Conservation (phyloP, 2,113 vertebrate genomes). For the Muscicapa adusta region DNA sequence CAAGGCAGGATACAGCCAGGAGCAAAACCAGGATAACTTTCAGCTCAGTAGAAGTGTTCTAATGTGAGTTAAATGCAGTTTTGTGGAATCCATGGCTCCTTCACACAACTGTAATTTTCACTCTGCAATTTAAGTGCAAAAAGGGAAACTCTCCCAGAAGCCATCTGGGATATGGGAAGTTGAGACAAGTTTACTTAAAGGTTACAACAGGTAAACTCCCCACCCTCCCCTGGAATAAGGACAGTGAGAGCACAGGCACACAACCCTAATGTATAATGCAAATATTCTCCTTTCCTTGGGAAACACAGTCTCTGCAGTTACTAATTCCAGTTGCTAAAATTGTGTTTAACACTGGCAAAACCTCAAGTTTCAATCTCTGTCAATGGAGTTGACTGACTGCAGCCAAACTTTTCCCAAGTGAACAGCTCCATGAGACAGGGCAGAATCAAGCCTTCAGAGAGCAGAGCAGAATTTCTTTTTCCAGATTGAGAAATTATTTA, state of each 20-base stretch:
- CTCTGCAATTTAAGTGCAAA: not conserved
- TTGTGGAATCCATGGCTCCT: not conserved
- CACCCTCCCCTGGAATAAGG: not conserved
- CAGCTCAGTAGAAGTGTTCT: not conserved
- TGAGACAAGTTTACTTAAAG: not conserved
- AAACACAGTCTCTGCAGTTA: not conserved
- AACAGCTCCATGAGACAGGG: not conserved
- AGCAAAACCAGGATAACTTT: not conserved
- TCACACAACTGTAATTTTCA: not conserved
- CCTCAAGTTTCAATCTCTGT: not conserved
- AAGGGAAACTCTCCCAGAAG: not conserved
- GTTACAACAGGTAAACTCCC: not conserved
- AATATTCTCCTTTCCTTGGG: not conserved
- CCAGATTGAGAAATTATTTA: constrained; percentile 4
- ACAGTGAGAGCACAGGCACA: not conserved
- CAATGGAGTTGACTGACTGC: not conserved
- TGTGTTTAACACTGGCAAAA: not conserved
- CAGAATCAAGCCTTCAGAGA: not conserved
- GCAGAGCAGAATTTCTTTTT: not conserved
- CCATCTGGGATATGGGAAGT: not conserved
- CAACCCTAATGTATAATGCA: not conserved
- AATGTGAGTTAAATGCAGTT: not conserved
- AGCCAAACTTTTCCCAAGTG: not conserved
- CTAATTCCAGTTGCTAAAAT: not conserved
- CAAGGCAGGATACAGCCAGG: not conserved